These are phyloP conservation scores for Marasmarcha lunaedactyla DNA, from an alignment of 2,888 invertebrate genomes.

Conservation along the genomic window DNA sequence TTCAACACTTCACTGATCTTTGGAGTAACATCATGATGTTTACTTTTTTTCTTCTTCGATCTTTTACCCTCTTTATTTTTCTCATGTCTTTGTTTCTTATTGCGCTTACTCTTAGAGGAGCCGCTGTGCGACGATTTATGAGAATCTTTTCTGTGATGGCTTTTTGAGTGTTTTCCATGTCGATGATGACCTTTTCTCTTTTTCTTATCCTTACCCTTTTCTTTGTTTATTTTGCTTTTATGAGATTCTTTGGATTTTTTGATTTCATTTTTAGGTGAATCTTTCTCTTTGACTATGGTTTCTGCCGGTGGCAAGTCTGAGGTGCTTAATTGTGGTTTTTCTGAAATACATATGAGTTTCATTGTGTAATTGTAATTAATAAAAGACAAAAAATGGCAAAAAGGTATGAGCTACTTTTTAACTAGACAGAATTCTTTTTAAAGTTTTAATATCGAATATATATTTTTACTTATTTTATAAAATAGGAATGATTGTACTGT, in stretches of 20 bases:
- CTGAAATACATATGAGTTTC: background rate
- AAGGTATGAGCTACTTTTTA: too few relatives aligned
- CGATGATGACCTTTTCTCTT: slow-evolving; percentile 57
- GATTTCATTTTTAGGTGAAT: slow-evolving; percentile 17
- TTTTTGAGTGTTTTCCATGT: slow-evolving; percentile 61
- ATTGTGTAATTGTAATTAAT: too few relatives aligned
- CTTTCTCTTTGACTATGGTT: slow-evolving; percentile 18
- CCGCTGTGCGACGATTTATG: slow-evolving; percentile 37
- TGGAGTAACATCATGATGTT: slow-evolving; percentile 33
- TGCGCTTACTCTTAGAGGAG: slow-evolving; percentile 35
- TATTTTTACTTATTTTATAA: background rate
- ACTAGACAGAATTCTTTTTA: too few relatives aligned
- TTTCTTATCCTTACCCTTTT: slow-evolving; percentile 49
- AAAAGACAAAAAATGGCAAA: too few relatives aligned
- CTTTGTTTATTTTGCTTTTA: slow-evolving; percentile 24
- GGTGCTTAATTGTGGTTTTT: slow-evolving; percentile 42
- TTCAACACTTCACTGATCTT: slow-evolving; percentile 21
- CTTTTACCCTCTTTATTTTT: slow-evolving; percentile 59
- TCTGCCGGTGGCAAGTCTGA: slow-evolving; percentile 29
- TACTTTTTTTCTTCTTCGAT: slow-evolving; percentile 57
- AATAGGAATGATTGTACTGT: background rate
- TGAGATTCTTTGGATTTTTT: slow-evolving; percentile 50
- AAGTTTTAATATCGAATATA: background rate
- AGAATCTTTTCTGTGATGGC: slow-evolving; percentile 43
- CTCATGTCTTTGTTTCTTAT: slow-evolving; percentile 43